Evolutionary conservation across 2,797 vertebrate genomes (phyloP).

Genomic region (Craterocephalus amniculus): DNA sequence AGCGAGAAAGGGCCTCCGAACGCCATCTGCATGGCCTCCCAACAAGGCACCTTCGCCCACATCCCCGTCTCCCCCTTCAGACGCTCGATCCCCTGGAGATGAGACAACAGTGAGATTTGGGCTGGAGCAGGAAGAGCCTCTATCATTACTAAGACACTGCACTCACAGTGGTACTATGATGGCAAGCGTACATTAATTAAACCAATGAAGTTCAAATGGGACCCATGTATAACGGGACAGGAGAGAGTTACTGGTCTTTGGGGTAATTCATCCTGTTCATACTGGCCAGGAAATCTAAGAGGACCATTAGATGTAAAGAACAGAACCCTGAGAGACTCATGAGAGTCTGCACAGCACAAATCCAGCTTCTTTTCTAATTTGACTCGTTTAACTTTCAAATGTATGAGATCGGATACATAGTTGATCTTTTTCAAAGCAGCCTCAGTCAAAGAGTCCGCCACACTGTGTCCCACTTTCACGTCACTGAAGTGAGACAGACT

Average conservation of each 20-base stretch:
- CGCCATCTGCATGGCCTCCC: slow-evolving; percentile 85
- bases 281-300: slow-evolving; percentile 6
- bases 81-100: slow-evolving; percentile 90
- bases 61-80: slow-evolving; percentile 90
- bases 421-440: no score
- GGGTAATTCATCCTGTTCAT: slow-evolving; percentile 6
- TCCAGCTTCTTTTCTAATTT: no score
- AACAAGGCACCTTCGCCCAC: slow-evolving; percentile 84
- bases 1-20: slow-evolving; percentile 88
- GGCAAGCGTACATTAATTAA: neutral
- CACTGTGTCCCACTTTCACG: no score
- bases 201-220: neutral
- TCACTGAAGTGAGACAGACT: no score
- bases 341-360: no score
- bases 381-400: no score
- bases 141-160: slow-evolving; percentile 4
- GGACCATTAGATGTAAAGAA: neutral
- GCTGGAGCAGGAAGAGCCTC: neutral
- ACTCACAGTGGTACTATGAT: neutral
- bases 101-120: slow-evolving; percentile 41
- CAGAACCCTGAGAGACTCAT: no score
- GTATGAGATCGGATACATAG: no score
- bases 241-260: neutral
- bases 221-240: neutral
- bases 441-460: no score